Evolutionary conservation across 2,797 vertebrate genomes (phyloP).

Genomic region (Phylloscopus collybita): DNA sequence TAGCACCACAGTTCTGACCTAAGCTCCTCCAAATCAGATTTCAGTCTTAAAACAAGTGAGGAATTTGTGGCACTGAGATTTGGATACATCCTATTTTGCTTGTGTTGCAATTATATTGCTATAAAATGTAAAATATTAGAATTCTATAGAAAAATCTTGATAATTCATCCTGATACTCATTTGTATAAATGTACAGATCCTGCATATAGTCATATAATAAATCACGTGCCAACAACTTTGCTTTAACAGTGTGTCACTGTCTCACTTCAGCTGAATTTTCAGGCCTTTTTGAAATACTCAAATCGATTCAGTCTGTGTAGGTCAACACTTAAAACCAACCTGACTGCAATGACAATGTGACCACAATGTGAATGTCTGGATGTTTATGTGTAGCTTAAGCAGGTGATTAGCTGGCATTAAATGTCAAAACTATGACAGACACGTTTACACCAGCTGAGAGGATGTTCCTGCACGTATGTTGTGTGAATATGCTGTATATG

Average conservation of each 20-base stretch:
- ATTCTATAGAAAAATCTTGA: neutral
- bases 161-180: neutral
- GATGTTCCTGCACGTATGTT: neutral
- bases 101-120: neutral
- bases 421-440: neutral
- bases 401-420: slow-evolving; percentile 11
- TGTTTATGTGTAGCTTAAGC: neutral
- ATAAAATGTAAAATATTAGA: neutral
- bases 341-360: neutral
- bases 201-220: neutral
- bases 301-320: neutral
- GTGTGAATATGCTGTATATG: neutral
- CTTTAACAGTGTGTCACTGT: neutral
- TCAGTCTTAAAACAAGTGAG: neutral
- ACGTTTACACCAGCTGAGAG: neutral
- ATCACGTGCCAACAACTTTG: neutral
- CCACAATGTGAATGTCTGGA: neutral
- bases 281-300: neutral
- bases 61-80: neutral
- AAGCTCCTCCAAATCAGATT: neutral
- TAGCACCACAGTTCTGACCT: neutral
- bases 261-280: neutral
- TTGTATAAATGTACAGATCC: neutral
- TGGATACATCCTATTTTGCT: neutral
- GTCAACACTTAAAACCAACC: neutral